Evolutionary conservation across 2,888 invertebrate genomes (phyloP).

Genomic region (Dermolepida albohirtum): DNA sequence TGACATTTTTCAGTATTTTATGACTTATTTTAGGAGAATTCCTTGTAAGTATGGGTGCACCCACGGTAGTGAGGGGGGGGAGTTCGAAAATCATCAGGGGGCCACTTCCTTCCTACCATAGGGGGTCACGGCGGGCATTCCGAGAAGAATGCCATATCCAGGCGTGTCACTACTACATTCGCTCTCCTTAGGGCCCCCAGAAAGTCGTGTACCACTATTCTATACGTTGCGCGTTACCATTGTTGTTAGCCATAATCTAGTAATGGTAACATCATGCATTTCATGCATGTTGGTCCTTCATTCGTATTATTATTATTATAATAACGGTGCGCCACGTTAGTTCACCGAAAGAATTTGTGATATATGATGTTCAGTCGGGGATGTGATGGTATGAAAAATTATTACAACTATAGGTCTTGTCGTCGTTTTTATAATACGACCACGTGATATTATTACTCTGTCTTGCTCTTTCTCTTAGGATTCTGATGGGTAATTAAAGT

Average conservation of each 20-base stretch:
- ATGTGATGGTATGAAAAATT: constrained; percentile 43
- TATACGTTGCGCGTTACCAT: constrained; percentile 45
- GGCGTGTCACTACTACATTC: constrained; percentile 48
- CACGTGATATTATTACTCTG: constrained; percentile 20
- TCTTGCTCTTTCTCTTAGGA: background rate
- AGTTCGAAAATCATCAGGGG: constrained; percentile 42
- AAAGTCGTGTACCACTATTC: constrained; percentile 17
- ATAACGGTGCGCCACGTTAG: constrained; percentile 1
- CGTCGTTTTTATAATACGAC: constrained; percentile 21
- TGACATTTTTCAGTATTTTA: constrained; percentile 56
- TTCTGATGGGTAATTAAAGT: constrained; percentile 25
- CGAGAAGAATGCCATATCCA: constrained; percentile 48
- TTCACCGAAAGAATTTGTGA: constrained; percentile 46
- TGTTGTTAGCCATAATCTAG: constrained; percentile 48
- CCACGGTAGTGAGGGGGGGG: constrained; percentile 41
- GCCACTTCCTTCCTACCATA: constrained; percentile 56
- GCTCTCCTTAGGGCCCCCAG: constrained; percentile 14
- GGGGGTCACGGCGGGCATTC: constrained; percentile 53
- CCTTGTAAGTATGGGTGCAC: constrained; percentile 28
- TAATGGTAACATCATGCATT: constrained; percentile 43
- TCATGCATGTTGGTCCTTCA: constrained; percentile 7
- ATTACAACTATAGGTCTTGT: constrained; percentile 34
- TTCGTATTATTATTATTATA: constrained; percentile 15
- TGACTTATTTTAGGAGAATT: constrained; percentile 53
- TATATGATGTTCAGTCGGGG: constrained; percentile 43